phyloP scores from a whole-genome alignment of 1,140 invertebrate species.

The Thaumetopoea pityocampa region DNA sequence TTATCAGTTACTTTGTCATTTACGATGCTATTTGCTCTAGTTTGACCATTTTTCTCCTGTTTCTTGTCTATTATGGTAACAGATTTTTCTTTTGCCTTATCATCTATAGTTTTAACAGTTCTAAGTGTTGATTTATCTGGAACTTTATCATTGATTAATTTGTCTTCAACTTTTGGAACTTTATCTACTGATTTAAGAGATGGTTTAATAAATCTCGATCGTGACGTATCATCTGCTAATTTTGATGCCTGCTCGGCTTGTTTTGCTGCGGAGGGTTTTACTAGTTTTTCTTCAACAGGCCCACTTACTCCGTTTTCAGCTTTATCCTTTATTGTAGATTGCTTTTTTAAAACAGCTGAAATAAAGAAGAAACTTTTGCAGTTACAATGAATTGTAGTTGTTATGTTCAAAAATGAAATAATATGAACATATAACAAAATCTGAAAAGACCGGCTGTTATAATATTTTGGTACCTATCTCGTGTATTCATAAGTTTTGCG shows the following conservation, averaged over 20 bases:
- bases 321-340: conserved; percentile 59
- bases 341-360: conserved; percentile 62
- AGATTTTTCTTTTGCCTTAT: conserved; percentile 60
- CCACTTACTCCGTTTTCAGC: conserved; percentile 51
- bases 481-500: too few relatives aligned
- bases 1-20: conserved; percentile 42
- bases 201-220: conserved; percentile 54
- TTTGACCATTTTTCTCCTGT: conserved; percentile 43
- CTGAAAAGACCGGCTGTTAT: too few relatives aligned
- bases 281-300: conserved; percentile 52
- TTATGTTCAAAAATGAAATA: background rate
- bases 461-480: too few relatives aligned
- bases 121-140: conserved; percentile 53
- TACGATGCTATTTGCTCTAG: conserved; percentile 36
- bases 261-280: conserved; percentile 59
- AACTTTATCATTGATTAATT: conserved; percentile 38
- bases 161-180: conserved; percentile 42
- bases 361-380: conserved; percentile 11
- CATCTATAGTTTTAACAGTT: conserved; percentile 59
- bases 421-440: too few relatives aligned
- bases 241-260: conserved; percentile 46
- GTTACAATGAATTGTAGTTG: background rate
- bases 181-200: conserved; percentile 46
- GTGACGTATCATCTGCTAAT: conserved; percentile 46
- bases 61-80: conserved; percentile 59